Percentiles rank a stretch among this genome's conserved stretches.
These are phyloP conservation scores for Halotydeus destructor DNA, from an alignment of 1,140 invertebrate species.

Conservation along the genomic window DNA sequence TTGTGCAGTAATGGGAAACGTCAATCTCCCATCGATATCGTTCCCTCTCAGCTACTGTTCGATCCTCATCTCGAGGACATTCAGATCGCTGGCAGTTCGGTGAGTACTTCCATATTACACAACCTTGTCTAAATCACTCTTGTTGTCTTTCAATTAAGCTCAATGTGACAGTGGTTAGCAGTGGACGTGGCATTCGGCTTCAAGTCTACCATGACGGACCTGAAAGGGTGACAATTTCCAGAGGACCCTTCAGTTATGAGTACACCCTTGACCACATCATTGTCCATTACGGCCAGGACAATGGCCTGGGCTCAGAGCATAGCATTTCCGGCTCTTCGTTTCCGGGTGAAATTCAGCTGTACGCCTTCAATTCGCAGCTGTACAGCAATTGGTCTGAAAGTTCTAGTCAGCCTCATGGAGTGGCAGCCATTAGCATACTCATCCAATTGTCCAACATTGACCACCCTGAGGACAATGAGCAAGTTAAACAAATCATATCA, in stretches of 20 bases:
- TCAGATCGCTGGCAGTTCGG: slow-evolving; percentile 3
- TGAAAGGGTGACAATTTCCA: too few species aligned
- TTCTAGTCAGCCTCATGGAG: slow-evolving; percentile 55
- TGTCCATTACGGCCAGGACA: slow-evolving; percentile 65
- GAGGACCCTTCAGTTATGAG: slow-evolving; percentile 77
- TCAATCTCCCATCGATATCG: slow-evolving; percentile 83
- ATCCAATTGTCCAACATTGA: slow-evolving; percentile 20
- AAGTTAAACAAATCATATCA: slow-evolving; percentile 11
- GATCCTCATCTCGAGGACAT: slow-evolving; percentile 8
- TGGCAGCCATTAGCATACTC: slow-evolving; percentile 75
- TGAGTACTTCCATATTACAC: too few species aligned
- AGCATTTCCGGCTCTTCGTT: slow-evolving; percentile 76
- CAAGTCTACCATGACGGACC: neutral
- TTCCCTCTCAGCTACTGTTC: slow-evolving; percentile 5
- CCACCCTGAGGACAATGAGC: slow-evolving; percentile 3
- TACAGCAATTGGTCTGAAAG: slow-evolving; percentile 90
- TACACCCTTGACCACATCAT: slow-evolving; percentile 88
- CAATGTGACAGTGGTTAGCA: slow-evolving; percentile 5
- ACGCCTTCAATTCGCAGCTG: slow-evolving; percentile 87
- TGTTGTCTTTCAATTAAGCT: too few species aligned
- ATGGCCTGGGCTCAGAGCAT: slow-evolving; percentile 57
- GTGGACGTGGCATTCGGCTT: neutral
- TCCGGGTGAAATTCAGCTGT: slow-evolving; percentile 83
- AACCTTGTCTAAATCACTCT: too few species aligned
- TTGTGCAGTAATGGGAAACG: slow-evolving; percentile 77